These are phyloP conservation scores for Diphyllodes magnificus DNA, from an alignment of 2,113 vertebrate genomes.

Conservation along the genomic window DNA sequence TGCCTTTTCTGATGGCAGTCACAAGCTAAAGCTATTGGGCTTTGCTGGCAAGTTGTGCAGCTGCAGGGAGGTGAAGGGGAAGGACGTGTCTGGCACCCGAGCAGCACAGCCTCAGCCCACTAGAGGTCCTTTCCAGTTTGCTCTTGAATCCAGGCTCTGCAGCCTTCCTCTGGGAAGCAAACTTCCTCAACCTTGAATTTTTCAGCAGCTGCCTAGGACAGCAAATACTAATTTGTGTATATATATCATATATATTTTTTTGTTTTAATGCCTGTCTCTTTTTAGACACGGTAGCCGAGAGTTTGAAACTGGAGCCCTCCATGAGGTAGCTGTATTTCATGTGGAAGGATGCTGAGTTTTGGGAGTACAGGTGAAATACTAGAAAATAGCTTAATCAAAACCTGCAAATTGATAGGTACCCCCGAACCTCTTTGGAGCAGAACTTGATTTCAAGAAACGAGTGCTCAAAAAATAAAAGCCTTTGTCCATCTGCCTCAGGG, in stretches of 20 bases:
- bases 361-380: not conserved
- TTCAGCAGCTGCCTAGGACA: not conserved
- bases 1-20: not conserved
- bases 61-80: not conserved
- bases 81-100: not conserved
- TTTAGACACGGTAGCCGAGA: not conserved
- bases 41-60: not conserved
- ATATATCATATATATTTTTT: not conserved
- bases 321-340: not conserved
- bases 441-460: not conserved
- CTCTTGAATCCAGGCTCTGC: not conserved
- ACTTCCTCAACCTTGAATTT: not conserved
- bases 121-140: constrained; percentile 36
- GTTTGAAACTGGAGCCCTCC: not conserved
- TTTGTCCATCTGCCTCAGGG: not conserved
- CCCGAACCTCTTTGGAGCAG: not conserved
- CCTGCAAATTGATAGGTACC: accelerated
- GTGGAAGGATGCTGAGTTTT: not conserved
- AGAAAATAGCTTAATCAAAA: not conserved
- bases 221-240: not conserved
- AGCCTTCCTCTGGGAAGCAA: not conserved
- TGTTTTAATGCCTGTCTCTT: not conserved
- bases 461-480: not conserved
- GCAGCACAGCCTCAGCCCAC: not conserved
- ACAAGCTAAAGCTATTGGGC: not conserved